phyloP scores from a whole-genome alignment of 2,113 vertebrate species.

The Sphaerodactylus townsendi region DNA sequence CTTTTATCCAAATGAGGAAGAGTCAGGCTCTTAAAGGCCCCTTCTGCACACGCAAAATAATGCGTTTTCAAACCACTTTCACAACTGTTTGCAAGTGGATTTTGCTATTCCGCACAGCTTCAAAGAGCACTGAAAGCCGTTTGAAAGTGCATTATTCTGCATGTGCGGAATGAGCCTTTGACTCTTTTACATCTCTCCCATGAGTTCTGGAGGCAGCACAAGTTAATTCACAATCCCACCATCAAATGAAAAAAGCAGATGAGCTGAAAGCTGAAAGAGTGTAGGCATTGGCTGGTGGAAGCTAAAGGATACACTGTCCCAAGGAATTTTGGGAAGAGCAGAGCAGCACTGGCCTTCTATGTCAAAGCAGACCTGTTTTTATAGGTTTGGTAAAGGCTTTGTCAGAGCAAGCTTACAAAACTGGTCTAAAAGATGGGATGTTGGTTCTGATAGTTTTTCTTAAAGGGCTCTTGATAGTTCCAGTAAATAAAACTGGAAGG shows the following conservation, averaged over 20 bases:
- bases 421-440: neutral
- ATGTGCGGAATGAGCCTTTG: too few species aligned
- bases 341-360: neutral
- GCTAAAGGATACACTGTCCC: neutral
- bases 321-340: neutral
- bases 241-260: neutral
- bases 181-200: neutral
- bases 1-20: neutral
- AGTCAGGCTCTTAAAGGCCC: too few species aligned
- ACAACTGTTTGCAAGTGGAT: too few species aligned
- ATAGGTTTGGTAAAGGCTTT: slow-evolving; percentile 12
- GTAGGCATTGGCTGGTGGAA: neutral
- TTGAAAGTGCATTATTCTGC: neutral
- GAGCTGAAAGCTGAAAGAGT: neutral
- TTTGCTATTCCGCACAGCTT: too few species aligned
- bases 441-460: slow-evolving; percentile 18
- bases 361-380: neutral
- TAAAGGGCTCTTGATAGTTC: slow-evolving; percentile 26
- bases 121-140: too few species aligned
- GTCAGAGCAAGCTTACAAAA: slow-evolving; percentile 15
- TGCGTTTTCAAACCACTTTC: too few species aligned
- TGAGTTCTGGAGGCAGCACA: neutral
- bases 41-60: too few species aligned
- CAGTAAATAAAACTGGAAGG: slow-evolving; percentile 42
- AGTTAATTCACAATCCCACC: neutral